A percentile compares a stretch with the other conserved stretches of the same genome.
Evolutionary conservation across 1,140 invertebrate genomes (phyloP).

Genomic region (Atta cephalotes): DNA sequence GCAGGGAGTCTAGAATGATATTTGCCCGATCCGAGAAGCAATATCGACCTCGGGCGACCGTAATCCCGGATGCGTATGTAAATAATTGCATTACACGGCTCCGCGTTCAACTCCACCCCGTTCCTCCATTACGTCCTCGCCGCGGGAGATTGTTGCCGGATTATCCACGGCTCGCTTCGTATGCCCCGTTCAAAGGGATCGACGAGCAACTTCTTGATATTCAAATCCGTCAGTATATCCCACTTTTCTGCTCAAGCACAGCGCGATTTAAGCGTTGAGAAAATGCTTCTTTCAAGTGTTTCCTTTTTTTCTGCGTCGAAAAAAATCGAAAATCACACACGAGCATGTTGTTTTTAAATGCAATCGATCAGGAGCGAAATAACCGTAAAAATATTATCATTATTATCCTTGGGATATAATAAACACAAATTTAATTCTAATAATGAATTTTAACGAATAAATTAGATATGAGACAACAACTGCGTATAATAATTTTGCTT

Average conservation of each 20-base stretch:
- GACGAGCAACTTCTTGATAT: slow-evolving; percentile 74
- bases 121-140: slow-evolving; percentile 34
- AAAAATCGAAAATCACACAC: neutral
- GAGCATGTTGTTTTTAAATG: neutral
- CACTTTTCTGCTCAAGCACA: slow-evolving; percentile 34
- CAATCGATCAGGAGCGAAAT: neutral
- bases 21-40: slow-evolving; percentile 81
- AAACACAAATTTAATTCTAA: neutral
- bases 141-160: slow-evolving; percentile 78
- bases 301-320: neutral
- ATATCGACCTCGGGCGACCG: slow-evolving; percentile 76
- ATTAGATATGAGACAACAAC: neutral
- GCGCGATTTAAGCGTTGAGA: neutral
- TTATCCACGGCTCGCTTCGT: slow-evolving; percentile 77
- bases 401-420: neutral
- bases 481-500: neutral
- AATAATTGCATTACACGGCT: slow-evolving; percentile 83
- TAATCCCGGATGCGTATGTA: slow-evolving; percentile 81
- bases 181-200: slow-evolving; percentile 71
- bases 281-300: neutral
- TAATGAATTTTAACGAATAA: neutral
- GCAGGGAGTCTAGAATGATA: slow-evolving; percentile 79
- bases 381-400: too few relatives aligned
- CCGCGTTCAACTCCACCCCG: slow-evolving; percentile 23
- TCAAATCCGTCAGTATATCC: slow-evolving; percentile 62